phyloP scores from a whole-genome alignment of 1,140 invertebrate species.

The Nebria ingens region DNA sequence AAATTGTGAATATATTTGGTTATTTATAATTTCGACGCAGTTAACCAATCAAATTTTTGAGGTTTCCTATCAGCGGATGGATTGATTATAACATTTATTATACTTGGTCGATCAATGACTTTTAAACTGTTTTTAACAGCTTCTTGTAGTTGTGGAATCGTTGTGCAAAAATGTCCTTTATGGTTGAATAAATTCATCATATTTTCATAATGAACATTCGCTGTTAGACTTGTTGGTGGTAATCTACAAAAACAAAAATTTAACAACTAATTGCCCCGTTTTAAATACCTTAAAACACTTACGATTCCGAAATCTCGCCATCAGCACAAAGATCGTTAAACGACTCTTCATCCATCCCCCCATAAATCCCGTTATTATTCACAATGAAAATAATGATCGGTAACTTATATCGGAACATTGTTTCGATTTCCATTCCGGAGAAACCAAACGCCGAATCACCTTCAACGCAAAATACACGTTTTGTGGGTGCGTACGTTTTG shows the following conservation, averaged over 20 bases:
- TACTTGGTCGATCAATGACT: slow-evolving; percentile 60
- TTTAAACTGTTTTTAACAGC: slow-evolving; percentile 57
- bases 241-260: slow-evolving; percentile 47
- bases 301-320: slow-evolving; percentile 55
- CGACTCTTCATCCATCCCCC: slow-evolving; percentile 67
- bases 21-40: slow-evolving; percentile 74
- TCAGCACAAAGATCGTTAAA: slow-evolving; percentile 57
- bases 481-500: slow-evolving; percentile 64
- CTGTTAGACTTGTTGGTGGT: slow-evolving; percentile 68
- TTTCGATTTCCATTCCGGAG: slow-evolving; percentile 96
- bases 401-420: slow-evolving; percentile 86
- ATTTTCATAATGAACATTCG: slow-evolving; percentile 76
- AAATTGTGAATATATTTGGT: background rate
- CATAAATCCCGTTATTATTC: slow-evolving; percentile 94
- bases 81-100: slow-evolving; percentile 87
- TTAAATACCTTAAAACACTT: slow-evolving; percentile 27
- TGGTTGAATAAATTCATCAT: slow-evolving; percentile 78
- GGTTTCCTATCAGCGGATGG: slow-evolving; percentile 80
- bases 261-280: slow-evolving; percentile 17
- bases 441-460: slow-evolving; percentile 97
- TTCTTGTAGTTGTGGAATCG: slow-evolving; percentile 57
- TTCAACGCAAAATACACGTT: slow-evolving; percentile 78
- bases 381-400: slow-evolving; percentile 86
- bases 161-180: slow-evolving; percentile 68
- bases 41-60: slow-evolving; percentile 85